These are phyloP conservation scores for Leptopterna dolabrata DNA, from an alignment of 2,888 invertebrate species.

Conservation along the genomic window DNA sequence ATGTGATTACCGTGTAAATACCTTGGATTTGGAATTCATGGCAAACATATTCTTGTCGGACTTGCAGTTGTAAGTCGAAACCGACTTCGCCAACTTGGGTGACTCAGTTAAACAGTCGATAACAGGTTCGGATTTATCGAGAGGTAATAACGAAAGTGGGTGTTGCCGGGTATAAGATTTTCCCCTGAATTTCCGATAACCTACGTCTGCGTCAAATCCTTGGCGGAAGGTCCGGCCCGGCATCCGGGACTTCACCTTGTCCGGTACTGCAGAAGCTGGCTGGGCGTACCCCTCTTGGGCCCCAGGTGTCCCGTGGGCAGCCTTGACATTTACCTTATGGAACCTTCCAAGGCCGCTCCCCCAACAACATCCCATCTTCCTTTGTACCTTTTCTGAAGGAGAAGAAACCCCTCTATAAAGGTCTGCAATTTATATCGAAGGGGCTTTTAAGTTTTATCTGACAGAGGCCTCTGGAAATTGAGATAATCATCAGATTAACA, in stretches of 20 bases:
- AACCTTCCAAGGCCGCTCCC: neutral
- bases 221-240: neutral
- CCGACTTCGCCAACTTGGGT: too few relatives aligned
- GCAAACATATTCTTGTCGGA: too few relatives aligned
- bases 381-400: neutral
- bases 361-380: slow-evolving; percentile 5
- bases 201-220: neutral
- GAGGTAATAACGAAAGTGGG: neutral
- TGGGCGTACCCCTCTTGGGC: neutral
- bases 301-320: neutral
- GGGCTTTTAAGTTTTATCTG: neutral
- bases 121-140: neutral
- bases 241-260: neutral
- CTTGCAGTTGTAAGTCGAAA: too few relatives aligned
- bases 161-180: neutral
- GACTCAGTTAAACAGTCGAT: too few relatives aligned
- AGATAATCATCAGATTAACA: neutral
- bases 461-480: neutral
- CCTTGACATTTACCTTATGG: slow-evolving; percentile 26
- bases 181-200: neutral
- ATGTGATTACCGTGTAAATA: too few relatives aligned
- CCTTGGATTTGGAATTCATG: too few relatives aligned
- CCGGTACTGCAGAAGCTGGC: neutral
- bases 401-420: neutral
- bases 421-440: neutral